Conservation (phyloP, 2,797 vertebrate genomes). For the Muraenolepis orangiensis region DNA sequence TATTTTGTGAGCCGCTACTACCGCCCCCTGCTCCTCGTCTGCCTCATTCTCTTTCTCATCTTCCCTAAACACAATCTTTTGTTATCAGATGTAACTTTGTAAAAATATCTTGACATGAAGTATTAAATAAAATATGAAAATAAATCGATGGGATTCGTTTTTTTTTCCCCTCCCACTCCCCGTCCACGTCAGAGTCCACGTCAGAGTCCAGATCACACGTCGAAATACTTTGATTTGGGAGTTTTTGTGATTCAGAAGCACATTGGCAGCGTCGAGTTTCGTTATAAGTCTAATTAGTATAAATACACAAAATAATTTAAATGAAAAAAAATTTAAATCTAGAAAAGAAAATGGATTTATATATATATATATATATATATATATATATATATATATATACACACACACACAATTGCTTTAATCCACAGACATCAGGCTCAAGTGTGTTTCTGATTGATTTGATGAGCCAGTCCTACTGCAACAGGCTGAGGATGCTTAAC, state of each 20-base stretch:
- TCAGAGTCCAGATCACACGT: not conserved
- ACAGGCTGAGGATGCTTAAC: not conserved
- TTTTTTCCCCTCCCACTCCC: not conserved
- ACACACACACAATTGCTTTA: not conserved
- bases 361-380: too few species aligned
- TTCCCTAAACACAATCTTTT: slow-evolving; percentile 57
- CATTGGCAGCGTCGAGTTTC: too few species aligned
- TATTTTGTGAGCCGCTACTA: slow-evolving; percentile 72
- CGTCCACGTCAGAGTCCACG: not conserved
- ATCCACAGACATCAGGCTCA: not conserved
- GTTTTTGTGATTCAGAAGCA: not conserved
- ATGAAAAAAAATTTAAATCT: not conserved
- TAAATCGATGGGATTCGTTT: not conserved
- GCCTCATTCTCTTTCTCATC: slow-evolving; percentile 39
- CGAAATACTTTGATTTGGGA: too few species aligned
- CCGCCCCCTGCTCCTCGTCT: not conserved
- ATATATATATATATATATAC: too few species aligned
- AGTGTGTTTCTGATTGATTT: not conserved
- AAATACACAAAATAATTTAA: too few species aligned
- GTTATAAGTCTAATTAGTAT: too few species aligned
- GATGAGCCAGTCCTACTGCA: not conserved
- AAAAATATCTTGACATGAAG: slow-evolving; percentile 70
- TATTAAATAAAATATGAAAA: slow-evolving; percentile 67
- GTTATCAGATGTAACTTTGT: slow-evolving; percentile 64
- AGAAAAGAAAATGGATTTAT: not conserved